These are phyloP conservation scores for Cheirogaleus medius DNA, from an alignment of 2,113 vertebrate species.

Conservation along the genomic window DNA sequence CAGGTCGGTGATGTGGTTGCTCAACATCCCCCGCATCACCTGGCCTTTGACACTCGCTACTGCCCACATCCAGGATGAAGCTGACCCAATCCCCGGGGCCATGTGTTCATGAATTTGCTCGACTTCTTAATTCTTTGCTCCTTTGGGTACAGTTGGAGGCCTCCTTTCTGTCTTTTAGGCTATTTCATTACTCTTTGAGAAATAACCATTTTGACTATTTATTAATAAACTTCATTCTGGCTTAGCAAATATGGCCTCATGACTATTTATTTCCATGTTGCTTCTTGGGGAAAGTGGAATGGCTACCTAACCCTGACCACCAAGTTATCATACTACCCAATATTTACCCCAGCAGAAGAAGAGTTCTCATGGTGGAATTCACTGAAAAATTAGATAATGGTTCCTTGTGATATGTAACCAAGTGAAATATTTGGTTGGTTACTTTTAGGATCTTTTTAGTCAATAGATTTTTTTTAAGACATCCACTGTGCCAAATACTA, in stretches of 20 bases:
- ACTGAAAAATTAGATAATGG: background rate
- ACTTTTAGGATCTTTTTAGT: background rate
- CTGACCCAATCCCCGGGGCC: background rate
- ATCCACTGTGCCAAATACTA: background rate
- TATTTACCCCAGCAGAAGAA: background rate
- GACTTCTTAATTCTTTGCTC: background rate
- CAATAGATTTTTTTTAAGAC: background rate
- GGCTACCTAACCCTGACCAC: background rate
- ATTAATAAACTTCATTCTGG: constrained; percentile 75
- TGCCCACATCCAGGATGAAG: background rate
- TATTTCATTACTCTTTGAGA: constrained; percentile 18
- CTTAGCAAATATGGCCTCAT: constrained; percentile 54
- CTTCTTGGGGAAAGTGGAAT: background rate
- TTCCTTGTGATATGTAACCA: background rate
- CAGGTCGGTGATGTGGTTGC: background rate
- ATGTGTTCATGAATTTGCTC: background rate
- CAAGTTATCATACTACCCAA: background rate
- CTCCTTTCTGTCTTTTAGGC: background rate
- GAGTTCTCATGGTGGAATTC: background rate
- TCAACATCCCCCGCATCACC: accelerated
- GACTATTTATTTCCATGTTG: background rate
- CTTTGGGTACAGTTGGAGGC: background rate
- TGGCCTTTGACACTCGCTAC: background rate
- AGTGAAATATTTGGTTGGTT: background rate
- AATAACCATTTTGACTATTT: background rate